Conservation (phyloP, 2,888 invertebrate genomes). For the Tetragonisca angustula region DNA sequence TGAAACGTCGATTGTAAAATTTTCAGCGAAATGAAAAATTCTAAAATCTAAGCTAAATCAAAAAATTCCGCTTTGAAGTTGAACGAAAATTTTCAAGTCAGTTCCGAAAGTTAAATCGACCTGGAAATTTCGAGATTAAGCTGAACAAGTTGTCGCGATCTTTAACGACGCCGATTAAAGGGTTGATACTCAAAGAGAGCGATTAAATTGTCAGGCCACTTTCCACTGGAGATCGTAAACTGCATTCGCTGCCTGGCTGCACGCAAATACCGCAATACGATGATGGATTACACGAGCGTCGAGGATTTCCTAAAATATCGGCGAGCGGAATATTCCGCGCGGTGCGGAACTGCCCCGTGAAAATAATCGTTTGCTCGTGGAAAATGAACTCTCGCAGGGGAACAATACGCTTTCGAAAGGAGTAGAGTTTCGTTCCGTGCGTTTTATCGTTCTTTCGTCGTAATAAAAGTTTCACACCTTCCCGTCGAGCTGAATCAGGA, state of each 20-base stretch:
- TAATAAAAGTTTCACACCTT: constrained; percentile 2
- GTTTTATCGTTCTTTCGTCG: background rate
- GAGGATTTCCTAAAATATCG: constrained; percentile 29
- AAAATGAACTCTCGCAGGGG: background rate
- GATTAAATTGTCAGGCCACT: constrained; percentile 25
- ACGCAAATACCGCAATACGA: constrained; percentile 3
- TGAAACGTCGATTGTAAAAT: no score
- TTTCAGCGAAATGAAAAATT: no score
- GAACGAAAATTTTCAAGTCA: no score
- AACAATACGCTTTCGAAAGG: background rate
- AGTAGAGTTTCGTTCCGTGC: background rate
- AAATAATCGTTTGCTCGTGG: constrained; percentile 1
- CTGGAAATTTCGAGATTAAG: no score
- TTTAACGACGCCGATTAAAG: no score
- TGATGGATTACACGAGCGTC: constrained; percentile 31
- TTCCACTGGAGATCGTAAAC: background rate
- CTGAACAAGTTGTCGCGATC: no score
- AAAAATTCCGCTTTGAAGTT: no score
- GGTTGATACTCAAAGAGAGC: constrained; percentile 11
- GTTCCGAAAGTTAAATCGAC: no score
- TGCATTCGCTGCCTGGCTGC: constrained; percentile 3
- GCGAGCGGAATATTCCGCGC: no score
- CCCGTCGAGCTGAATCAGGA: no score
- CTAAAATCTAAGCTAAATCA: no score
- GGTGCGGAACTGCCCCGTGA: background rate